Percentiles rank a stretch among this genome's conserved stretches.
phyloP scores from a whole-genome alignment of 2,113 vertebrate species.

The Nestor notabilis region DNA sequence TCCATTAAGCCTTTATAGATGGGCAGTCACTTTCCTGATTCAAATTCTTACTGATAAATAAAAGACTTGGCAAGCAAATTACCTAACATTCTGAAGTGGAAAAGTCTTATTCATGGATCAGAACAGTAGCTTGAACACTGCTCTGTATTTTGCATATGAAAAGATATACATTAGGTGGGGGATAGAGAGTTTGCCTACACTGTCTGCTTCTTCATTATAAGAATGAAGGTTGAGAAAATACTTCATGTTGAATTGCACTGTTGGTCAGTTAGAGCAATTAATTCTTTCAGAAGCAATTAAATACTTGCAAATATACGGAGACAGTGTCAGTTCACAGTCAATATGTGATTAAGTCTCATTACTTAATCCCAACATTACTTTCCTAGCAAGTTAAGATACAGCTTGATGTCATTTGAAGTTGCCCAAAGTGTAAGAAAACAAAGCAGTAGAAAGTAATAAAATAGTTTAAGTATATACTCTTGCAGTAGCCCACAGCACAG shows the following conservation, averaged over 20 bases:
- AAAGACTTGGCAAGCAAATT: background rate
- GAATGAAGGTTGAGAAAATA: background rate
- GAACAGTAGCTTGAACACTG: background rate
- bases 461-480: background rate
- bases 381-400: background rate
- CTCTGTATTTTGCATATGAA: background rate
- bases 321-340: background rate
- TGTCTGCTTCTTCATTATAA: background rate
- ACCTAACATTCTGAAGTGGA: background rate
- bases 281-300: background rate
- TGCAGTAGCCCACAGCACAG: background rate
- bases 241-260: background rate
- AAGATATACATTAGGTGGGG: background rate
- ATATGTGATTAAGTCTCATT: background rate
- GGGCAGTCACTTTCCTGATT: background rate
- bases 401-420: background rate
- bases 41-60: background rate
- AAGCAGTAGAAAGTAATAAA: background rate
- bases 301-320: background rate
- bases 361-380: background rate
- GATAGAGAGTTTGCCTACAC: background rate
- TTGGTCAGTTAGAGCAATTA: background rate
- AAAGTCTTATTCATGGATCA: background rate
- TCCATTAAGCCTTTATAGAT: background rate
- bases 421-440: background rate